Evolutionary conservation across 2,797 vertebrate genomes (phyloP), one percentile per base, ranked within the genome.

Genomic region (Acrocephalus scirpaceus): DNA sequence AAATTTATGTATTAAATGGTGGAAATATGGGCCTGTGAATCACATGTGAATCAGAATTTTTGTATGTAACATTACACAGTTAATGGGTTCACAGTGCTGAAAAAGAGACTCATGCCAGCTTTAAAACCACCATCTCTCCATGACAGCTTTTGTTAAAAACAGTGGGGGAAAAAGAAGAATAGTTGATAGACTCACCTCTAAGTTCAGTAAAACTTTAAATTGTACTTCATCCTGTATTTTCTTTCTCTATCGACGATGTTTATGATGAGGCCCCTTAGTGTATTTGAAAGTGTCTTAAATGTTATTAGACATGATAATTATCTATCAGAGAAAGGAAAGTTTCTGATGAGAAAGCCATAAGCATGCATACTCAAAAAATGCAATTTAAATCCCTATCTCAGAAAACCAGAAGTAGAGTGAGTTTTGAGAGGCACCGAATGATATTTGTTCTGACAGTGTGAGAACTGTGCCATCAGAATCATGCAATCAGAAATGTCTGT

Each of bases 31-130:
- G 34, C 38, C 40, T 61, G 20, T 21, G 48, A 71, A 48, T 67
- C 76, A 74, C 14, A 6, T 17, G 19, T 20, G 62, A 21, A 32
- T 78, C 34, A 54, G 61, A 42, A n/a, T 81, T 50, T 29, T 45
- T 25, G 32, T 29, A 29, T 0, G 0, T 78, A 61, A 47, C 5
- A 7, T 64, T 50, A 17, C 1, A 2, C 27, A 38, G 45, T 60
- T 77, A 74, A 75, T 58, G 44, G 8, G 9, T 36, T 66, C 54
- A 81, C 36, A 54, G 1, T 44, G 61, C 48, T 18, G 26, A 60
- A 77, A 83, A 30, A 65, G 50, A 69, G 54, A 26, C 10, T 53
- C 4, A 16, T 57, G 19, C 16, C 23, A 67, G 4, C 45, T 58
- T 78, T 22, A 53, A 83, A 75, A 11, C 11, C 13, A n/a, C 67